A percentile compares a stretch with the other conserved stretches of the same genome.
phyloP scores from a whole-genome alignment of 1,140 invertebrate genomes.

The Lerema accius region DNA sequence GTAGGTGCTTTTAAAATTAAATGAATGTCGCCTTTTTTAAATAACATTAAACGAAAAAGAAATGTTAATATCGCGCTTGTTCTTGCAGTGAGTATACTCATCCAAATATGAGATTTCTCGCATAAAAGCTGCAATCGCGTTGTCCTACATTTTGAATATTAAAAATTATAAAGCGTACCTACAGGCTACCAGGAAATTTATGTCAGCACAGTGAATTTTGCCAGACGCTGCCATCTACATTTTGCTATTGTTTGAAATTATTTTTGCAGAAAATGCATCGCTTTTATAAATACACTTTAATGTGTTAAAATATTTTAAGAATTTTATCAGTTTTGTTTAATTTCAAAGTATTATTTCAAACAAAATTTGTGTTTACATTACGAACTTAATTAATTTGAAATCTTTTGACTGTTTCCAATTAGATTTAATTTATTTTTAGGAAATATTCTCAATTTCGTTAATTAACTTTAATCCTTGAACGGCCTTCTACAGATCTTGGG shows the following conservation, averaged over 20 bases:
- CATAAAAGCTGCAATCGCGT: slow-evolving; percentile 17
- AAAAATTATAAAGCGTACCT: slow-evolving; percentile 23
- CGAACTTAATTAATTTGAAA: too few species aligned
- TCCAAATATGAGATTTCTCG: slow-evolving; percentile 6
- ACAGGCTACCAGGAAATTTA: slow-evolving; percentile 10
- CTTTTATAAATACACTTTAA: background rate
- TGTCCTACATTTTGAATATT: slow-evolving; percentile 27
- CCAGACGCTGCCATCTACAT: slow-evolving; percentile 7
- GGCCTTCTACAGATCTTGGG: too few species aligned
- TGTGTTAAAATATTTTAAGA: background rate
- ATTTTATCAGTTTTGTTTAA: too few species aligned
- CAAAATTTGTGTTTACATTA: too few species aligned
- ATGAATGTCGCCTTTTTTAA: background rate
- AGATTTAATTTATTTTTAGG: too few species aligned
- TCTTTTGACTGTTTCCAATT: too few species aligned
- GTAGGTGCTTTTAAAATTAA: background rate
- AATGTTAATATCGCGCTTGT: background rate
- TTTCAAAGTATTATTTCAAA: too few species aligned
- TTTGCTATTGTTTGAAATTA: slow-evolving; percentile 18
- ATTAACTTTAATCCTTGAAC: too few species aligned
- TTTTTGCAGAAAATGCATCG: slow-evolving; percentile 1
- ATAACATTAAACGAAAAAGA: background rate
- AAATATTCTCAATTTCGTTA: too few species aligned
- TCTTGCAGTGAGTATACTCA: background rate
- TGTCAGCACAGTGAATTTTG: slow-evolving; percentile 13